phyloP scores from a whole-genome alignment of 2,888 invertebrate genomes.

The Pachycephus smyrnensis region DNA sequence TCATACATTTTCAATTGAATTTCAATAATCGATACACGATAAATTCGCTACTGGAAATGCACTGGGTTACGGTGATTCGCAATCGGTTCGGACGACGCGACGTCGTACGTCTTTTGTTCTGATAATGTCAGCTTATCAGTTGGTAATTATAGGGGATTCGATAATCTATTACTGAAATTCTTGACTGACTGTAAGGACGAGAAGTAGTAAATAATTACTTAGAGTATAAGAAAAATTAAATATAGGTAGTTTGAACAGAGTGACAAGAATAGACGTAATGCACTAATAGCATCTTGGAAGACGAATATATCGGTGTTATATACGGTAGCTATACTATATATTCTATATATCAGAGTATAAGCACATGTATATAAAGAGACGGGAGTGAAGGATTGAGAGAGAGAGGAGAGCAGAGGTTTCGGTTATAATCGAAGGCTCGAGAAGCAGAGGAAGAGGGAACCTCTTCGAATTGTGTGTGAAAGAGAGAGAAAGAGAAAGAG shows the following conservation, averaged over 20 bases:
- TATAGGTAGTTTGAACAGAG: background rate
- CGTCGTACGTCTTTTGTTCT: background rate
- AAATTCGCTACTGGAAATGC: background rate
- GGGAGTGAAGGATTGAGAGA: conserved; percentile 12
- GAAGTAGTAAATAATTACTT: background rate
- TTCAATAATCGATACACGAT: conserved; percentile 43
- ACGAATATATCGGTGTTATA: conserved; percentile 53
- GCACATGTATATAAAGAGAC: conserved; percentile 25
- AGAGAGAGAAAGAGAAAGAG: conserved; percentile 4
- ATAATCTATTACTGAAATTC: background rate
- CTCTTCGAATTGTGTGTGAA: conserved; percentile 12
- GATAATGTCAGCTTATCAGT: background rate
- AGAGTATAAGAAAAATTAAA: background rate
- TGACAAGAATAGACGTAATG: conserved; percentile 41
- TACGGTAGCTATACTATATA: background rate
- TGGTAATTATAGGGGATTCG: background rate
- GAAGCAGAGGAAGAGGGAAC: conserved; percentile 23
- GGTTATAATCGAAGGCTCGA: conserved; percentile 61
- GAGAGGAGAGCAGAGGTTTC: conserved; percentile 43
- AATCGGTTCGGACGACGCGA: background rate
- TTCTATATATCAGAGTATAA: background rate
- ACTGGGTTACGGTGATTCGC: background rate
- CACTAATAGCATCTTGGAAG: conserved; percentile 60
- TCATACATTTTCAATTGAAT: conserved; percentile 39
- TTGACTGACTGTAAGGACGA: background rate